Evolutionary conservation across 2,797 vertebrate genomes (phyloP).

Genomic region (Rallus crepitans): DNA sequence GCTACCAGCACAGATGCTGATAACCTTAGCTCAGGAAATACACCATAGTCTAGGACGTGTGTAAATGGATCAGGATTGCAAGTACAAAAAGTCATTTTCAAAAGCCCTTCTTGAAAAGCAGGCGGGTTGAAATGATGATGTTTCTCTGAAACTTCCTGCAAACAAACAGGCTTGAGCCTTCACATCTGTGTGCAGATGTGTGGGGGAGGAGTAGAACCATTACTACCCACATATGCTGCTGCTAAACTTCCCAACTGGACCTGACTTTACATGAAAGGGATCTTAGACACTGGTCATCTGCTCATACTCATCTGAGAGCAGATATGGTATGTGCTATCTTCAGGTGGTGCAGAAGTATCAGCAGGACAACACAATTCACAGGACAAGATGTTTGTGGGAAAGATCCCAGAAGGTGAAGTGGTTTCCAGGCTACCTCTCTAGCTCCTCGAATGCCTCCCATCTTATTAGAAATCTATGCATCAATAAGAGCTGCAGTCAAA

Average conservation of each 20-base stretch:
- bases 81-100: not conserved
- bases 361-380: not conserved
- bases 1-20: not conserved
- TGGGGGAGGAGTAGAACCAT: not conserved
- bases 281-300: not conserved
- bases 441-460: not conserved
- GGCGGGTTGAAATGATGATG: not conserved
- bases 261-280: not conserved
- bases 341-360: not conserved
- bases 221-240: not conserved
- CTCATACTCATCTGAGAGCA: not conserved
- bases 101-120: not conserved
- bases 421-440: not conserved
- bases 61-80: not conserved
- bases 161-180: not conserved
- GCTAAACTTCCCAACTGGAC: not conserved
- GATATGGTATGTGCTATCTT: not conserved
- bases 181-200: not conserved
- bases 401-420: not conserved
- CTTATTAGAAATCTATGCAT: not conserved
- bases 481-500: not conserved
- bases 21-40: not conserved
- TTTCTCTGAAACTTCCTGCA: not conserved
- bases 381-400: not conserved
- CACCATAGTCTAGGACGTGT: not conserved